These are phyloP conservation scores for Phodopus roborovskii DNA, from an alignment of 2,113 vertebrate genomes.

Conservation along the genomic window DNA sequence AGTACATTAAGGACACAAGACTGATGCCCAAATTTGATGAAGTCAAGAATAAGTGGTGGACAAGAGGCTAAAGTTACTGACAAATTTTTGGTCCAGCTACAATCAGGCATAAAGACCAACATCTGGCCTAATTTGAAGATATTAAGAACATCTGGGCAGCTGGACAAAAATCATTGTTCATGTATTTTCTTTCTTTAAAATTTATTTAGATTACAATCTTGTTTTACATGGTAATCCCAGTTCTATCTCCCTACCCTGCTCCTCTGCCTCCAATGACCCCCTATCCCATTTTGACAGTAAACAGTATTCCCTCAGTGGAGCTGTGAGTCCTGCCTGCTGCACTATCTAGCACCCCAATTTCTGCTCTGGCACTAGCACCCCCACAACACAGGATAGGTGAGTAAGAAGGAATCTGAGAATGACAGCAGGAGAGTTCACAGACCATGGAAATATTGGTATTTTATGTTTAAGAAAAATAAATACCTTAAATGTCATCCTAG, in stretches of 20 bases:
- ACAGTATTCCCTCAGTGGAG: neutral
- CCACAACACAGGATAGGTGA: neutral
- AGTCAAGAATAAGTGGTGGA: neutral
- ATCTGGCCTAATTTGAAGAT: neutral
- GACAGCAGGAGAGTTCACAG: accelerated
- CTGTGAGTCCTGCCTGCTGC: neutral
- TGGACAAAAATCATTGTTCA: too few relatives aligned
- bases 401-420: neutral
- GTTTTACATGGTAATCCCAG: too few relatives aligned
- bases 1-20: accelerated
- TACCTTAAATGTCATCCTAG: too few relatives aligned
- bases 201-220: too few relatives aligned
- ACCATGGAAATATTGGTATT: neutral
- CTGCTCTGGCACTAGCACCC: too few relatives aligned
- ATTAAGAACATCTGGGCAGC: neutral
- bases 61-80: neutral
- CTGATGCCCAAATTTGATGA: neutral
- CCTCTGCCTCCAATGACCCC: too few relatives aligned
- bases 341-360: accelerated
- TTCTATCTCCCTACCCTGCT: too few relatives aligned
- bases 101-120: accelerated
- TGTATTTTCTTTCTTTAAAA: too few relatives aligned
- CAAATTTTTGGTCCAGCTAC: neutral
- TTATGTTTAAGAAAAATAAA: neutral
- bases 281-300: neutral